Base-by-base conservation (phyloP, 1,140 invertebrate genomes). In the Diuraphis noxia region DNA sequence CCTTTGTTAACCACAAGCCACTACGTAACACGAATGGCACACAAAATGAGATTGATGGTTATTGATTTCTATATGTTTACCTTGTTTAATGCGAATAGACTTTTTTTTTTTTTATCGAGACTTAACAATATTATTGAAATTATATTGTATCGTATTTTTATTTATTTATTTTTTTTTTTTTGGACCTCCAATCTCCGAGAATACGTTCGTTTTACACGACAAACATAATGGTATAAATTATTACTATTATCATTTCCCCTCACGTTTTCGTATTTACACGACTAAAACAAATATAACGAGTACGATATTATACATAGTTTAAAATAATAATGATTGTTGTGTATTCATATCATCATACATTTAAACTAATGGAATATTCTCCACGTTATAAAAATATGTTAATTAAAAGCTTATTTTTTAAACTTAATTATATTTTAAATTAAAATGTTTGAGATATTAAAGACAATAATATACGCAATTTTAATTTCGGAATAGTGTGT, bases 321-420 rank as follows among this genome's bases (percentile, higher is more conserved):
- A 63, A n/a, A 63, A 63, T 63, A 63, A 63, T 63, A 63, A 63
- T n/a, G n/a, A 63, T n/a, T n/a, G 56, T 63, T 63, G 56, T 63
- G 17, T 63, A 5, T n/a, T 5, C 30, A n/a, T 63, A 63, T 63
- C 30, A 63, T 63, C n/a, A n/a, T 5, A 63, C 30, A 17, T 63
- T 63, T n/a, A 17, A n/a, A n/a, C 30, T 63, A 63, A 63, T 63
- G 30, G 9, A 63, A 63, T 63, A 63, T n/a, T 63, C 56, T 17
- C 10, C 4, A 17, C 30, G 30, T 63, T 63, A n/a, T n/a, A 63
- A n/a, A 56, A n/a, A n/a, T 63, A 63, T 63, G 30, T 63, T 23
- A n/a, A 63, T 63, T 17, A 63, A 63, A 63, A 63, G 30, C 17
- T 63, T 17, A 63, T 4, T 63, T 17, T 63, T 63, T 63, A 63